Evolutionary conservation across 1,140 invertebrate genomes (phyloP).

Genomic region (Solenopsis invicta): DNA sequence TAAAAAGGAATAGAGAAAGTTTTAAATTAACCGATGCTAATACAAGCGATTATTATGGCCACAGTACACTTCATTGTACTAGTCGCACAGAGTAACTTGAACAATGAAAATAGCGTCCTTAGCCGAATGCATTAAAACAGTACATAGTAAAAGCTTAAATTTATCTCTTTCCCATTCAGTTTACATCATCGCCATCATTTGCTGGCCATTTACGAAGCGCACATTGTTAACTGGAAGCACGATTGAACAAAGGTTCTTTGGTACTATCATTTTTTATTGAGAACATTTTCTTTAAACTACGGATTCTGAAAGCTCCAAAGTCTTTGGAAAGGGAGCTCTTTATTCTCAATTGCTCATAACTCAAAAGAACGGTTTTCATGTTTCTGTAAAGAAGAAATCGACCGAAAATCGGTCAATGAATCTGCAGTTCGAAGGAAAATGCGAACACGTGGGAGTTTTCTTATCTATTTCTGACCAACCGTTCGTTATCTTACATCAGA

Average conservation of each 20-base stretch:
- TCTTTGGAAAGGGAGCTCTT: neutral
- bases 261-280: neutral
- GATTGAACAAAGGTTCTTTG: neutral
- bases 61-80: conserved; percentile 21
- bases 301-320: neutral
- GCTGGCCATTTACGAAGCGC: neutral
- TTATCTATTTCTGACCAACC: conserved; percentile 33
- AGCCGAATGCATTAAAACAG: neutral
- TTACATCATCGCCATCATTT: neutral
- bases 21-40: conserved; percentile 8
- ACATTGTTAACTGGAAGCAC: neutral
- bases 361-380: neutral
- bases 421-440: neutral
- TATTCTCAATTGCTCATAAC: neutral
- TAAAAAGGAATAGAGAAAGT: neutral
- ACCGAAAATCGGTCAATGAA: neutral
- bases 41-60: conserved; percentile 2
- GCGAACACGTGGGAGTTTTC: neutral
- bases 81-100: conserved; percentile 8
- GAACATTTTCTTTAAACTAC: neutral
- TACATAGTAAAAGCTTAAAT: neutral
- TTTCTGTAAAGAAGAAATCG: conserved; percentile 1
- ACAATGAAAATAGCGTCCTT: conserved; percentile 41
- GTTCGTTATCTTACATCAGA: conserved; percentile 41
- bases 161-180: conserved; percentile 18